These are phyloP conservation scores for Tetragnatha versicolor DNA, from an alignment of 1,140 invertebrate species.

Conservation along the genomic window DNA sequence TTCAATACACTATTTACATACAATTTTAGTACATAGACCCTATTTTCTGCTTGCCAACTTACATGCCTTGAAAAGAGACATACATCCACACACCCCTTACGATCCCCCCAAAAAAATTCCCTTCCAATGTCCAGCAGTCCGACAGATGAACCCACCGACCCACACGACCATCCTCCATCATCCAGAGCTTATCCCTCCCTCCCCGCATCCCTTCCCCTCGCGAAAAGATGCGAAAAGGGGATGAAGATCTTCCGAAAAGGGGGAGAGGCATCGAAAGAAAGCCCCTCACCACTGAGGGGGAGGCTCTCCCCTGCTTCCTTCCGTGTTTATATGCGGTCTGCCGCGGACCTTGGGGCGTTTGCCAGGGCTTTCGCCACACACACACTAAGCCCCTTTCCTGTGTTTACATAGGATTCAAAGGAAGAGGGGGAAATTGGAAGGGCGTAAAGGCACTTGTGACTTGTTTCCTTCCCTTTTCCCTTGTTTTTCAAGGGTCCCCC, in stretches of 20 bases:
- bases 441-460: conserved; percentile 2
- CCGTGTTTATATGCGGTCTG: conserved; percentile 40
- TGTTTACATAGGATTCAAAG: conserved; percentile 12
- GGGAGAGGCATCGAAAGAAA: background rate
- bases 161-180: conserved; percentile 15
- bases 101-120: too few relatives aligned
- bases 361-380: conserved; percentile 22
- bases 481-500: too few relatives aligned
- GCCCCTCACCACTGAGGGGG: too few relatives aligned
- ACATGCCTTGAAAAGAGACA: too few relatives aligned
- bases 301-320: conserved; percentile 26
- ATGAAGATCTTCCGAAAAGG: too few relatives aligned
- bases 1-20: too few relatives aligned
- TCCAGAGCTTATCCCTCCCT: conserved; percentile 12
- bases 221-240: too few relatives aligned
- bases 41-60: too few relatives aligned
- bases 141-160: background rate
- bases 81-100: too few relatives aligned
- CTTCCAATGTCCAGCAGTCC: too few relatives aligned
- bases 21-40: too few relatives aligned
- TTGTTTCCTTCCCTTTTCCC: too few relatives aligned
- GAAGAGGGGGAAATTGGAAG: background rate
- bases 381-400: conserved; percentile 13
- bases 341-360: conserved; percentile 7
- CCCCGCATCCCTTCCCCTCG: background rate